Base-by-base conservation (phyloP, 2,113 vertebrate genomes). In the Lutjanus erythropterus region DNA sequence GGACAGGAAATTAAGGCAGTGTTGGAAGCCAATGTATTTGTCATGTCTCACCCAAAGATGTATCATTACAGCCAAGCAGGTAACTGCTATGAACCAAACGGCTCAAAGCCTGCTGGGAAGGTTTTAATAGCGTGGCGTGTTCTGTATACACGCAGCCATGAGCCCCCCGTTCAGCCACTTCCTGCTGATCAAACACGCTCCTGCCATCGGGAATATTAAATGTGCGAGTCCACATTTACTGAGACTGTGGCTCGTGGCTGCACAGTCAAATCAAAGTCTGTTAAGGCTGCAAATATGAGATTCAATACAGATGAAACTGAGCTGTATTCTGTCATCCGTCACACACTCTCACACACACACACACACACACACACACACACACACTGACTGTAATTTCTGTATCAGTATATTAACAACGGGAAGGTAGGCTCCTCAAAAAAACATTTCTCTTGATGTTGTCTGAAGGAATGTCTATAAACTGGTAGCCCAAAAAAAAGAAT, bases 1-100 rank as follows among this genome's bases (percentile, higher is more conserved):
- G 81, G 80, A 89, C 86, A 86, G 91, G 90, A 94, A 88, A 94
- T 91, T 68, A 91, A 89, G 86, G 66, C 86, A 66, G 75, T 75
- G 85, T 88, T 89, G 90, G 72, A 88, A 88, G 80, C 80, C 49
- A 21, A 75, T 83, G 80, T 89, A 87, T 93, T 90, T 87, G 85
- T 88, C 68, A 79, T 78, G 81, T 90, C 74, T 83, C 81, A 71
- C 66, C 53, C 35, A 74, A 62, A 71, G 86, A 83, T 44, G 79
- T 84, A 64, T 80, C 67, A 77, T 85, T 70, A 79, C 50, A 71
- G 65, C 21, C 3, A 61, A 44, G 75, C 62, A 80, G 81, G 78
- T 87, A 21, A 73, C 71, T 33, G 69, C 70, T 49, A 59, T 37
- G 78, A 80, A 49, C 37, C 81, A 61, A 52, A 52, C 60, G 11